phyloP scores from a whole-genome alignment of 1,140 invertebrate genomes.

The Cylas formicarius region DNA sequence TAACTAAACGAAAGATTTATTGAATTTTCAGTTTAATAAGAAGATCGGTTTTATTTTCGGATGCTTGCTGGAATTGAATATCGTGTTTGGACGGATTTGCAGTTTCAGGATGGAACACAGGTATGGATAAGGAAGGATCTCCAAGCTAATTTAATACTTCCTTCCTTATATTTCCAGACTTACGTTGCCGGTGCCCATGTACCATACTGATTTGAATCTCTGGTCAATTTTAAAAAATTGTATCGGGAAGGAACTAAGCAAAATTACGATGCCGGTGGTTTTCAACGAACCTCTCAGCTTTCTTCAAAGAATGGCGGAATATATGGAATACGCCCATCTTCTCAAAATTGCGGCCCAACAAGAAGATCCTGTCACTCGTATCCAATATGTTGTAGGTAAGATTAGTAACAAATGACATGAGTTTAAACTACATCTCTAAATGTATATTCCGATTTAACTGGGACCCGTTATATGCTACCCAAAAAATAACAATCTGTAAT shows the following conservation, averaged over 20 bases:
- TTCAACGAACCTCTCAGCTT: slow-evolving; percentile 97
- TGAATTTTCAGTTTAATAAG: too few relatives aligned
- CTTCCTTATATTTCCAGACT: slow-evolving; percentile 27
- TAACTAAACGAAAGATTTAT: too few relatives aligned
- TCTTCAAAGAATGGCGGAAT: slow-evolving; percentile 89
- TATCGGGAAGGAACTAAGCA: slow-evolving; percentile 92
- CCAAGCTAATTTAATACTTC: not conserved
- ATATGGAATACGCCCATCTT: slow-evolving; percentile 89
- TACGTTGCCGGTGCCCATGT: slow-evolving; percentile 74
- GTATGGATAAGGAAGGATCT: slow-evolving; percentile 8
- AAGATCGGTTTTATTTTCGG: too few relatives aligned
- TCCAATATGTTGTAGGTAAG: slow-evolving; percentile 60
- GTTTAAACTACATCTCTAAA: too few relatives aligned
- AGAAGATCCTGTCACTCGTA: slow-evolving; percentile 67
- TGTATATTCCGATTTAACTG: too few relatives aligned
- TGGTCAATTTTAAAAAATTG: slow-evolving; percentile 93
- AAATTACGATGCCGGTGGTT: slow-evolving; percentile 95
- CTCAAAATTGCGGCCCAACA: slow-evolving; percentile 68
- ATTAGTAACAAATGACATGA: not conserved
- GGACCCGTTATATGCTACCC: too few relatives aligned
- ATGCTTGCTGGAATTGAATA: slow-evolving; percentile 3
- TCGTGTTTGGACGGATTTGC: slow-evolving; percentile 11
- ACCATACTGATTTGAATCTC: slow-evolving; percentile 83
- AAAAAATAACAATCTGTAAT: too few relatives aligned
- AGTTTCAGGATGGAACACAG: slow-evolving; percentile 27